Base-by-base conservation (phyloP, 2,113 vertebrate species). In the Varanus salvator region DNA sequence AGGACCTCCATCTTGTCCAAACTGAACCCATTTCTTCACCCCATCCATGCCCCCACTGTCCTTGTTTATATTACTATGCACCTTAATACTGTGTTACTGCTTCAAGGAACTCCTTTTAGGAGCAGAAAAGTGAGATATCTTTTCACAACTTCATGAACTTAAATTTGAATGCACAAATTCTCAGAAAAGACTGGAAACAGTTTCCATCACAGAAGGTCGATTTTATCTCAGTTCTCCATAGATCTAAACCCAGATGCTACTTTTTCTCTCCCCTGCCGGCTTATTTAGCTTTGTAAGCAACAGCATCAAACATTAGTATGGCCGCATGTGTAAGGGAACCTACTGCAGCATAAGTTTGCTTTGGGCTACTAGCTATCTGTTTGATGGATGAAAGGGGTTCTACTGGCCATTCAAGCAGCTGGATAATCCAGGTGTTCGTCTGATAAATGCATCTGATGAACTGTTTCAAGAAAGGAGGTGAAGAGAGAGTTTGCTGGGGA, bases 371-470 rank as follows among this genome's bases (percentile, higher is more conserved):
- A 93, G 93, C 87, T 91, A 12, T 93, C 90, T 92, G 88, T 89
- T 91, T 80, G 87, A 90, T 93, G 84, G 87, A 91, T 90, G 84
- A 94, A 17, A 82, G 92, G 89, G 75, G 92, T 6, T 7, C 38
- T 82, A 84, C 80, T 1, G 0, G 89, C 76, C 89, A 82, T 91
- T 92, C n/a, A 75, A 93, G 76, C 95, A 94, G 92, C 92, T 93
- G 92, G 93, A 85, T 80, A 69, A 85, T 93, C 84, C 95, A 96
- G 95, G 92, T 94, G 93, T 81, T 91, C 25, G 92, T 86, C 86
- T 93, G 87, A 86, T 85, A 82, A 60, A 92, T 92, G 82, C 80
- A 91, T 80, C 92, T 85, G 86, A 94, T 71, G 90, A 91, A 52
- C 3, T 8, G 31, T 91, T 96, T 91, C 86, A 77, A 89, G 89